A percentile compares a stretch with the other conserved stretches of the same genome.
phyloP scores from a whole-genome alignment of 2,888 invertebrate genomes.

The Xylota segnis region DNA sequence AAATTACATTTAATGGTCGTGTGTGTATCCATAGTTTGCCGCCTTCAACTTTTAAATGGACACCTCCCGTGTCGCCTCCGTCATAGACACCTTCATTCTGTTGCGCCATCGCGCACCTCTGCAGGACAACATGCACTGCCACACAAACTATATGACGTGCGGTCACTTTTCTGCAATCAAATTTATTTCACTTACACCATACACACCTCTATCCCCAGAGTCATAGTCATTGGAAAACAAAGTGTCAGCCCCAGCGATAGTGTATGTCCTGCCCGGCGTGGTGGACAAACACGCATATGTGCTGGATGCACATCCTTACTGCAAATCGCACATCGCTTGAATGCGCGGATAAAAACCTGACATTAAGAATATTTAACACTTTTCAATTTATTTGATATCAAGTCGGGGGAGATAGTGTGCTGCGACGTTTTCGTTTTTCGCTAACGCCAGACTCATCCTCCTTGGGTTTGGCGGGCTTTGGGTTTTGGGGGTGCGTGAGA shows the following conservation, averaged over 20 bases:
- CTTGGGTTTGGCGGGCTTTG: conserved; percentile 54
- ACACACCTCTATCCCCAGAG: conserved; percentile 22
- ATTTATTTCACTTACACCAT: conserved; percentile 57
- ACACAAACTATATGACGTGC: conserved; percentile 70
- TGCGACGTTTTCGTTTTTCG: conserved; percentile 25
- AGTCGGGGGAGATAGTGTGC: conserved; percentile 51
- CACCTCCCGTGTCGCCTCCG: conserved; percentile 44
- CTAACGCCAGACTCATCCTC: conserved; percentile 12
- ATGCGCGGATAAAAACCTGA: conserved; percentile 68
- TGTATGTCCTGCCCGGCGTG: conserved; percentile 60
- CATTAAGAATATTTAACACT: conserved; percentile 73
- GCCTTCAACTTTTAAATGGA: conserved; percentile 60
- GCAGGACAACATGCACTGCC: conserved; percentile 43
- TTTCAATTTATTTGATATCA: conserved; percentile 72
- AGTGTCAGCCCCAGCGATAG: conserved; percentile 71
- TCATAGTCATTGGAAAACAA: conserved; percentile 58
- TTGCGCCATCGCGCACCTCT: background rate
- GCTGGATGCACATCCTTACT: conserved; percentile 46
- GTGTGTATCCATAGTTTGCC: conserved; percentile 42
- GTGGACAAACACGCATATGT: conserved; percentile 70
- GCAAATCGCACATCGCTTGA: conserved; percentile 57
- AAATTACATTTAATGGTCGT: conserved; percentile 53
- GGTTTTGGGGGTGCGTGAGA: conserved; percentile 73
- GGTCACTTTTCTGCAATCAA: conserved; percentile 72
- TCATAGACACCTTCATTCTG: background rate